A percentile compares a stretch with the other conserved stretches of the same genome.
These are phyloP conservation scores for Chorisops tibialis DNA, from an alignment of 2,888 invertebrate genomes.

Conservation along the genomic window DNA sequence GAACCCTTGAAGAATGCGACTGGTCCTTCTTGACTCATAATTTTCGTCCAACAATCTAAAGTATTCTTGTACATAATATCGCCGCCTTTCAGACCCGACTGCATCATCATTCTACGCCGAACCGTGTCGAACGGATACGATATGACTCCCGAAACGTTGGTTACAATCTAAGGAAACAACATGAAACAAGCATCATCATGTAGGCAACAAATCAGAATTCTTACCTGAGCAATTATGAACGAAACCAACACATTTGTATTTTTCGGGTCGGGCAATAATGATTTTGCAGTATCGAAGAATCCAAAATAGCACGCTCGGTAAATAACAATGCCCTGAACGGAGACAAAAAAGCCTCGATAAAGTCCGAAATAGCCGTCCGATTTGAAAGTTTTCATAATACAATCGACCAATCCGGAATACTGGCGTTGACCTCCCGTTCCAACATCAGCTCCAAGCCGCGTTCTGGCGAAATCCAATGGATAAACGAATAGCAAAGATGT, in stretches of 20 bases:
- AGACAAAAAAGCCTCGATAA: slow-evolving; percentile 92
- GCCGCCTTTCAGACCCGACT: slow-evolving; percentile 79
- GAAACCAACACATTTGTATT: slow-evolving; percentile 87
- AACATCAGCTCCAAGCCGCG: slow-evolving; percentile 81
- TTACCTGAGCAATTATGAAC: slow-evolving; percentile 87
- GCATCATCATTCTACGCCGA: slow-evolving; percentile 99
- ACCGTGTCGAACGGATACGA: slow-evolving; percentile 97
- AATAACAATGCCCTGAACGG: slow-evolving; percentile 93
- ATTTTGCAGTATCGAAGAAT: slow-evolving; percentile 92
- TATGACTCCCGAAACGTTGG: slow-evolving; percentile 85
- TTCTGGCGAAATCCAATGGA: slow-evolving; percentile 92
- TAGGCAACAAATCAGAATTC: background rate
- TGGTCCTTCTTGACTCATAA: slow-evolving; percentile 76
- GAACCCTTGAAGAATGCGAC: slow-evolving; percentile 95
- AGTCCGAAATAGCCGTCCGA: slow-evolving; percentile 80
- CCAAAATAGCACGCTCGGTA: slow-evolving; percentile 96
- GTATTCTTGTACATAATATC: slow-evolving; percentile 89
- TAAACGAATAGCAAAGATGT: slow-evolving; percentile 92
- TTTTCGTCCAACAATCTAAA: slow-evolving; percentile 85
- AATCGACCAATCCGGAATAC: slow-evolving; percentile 86
- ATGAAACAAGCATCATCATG: background rate
- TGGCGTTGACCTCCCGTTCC: slow-evolving; percentile 77
- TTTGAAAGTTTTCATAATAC: slow-evolving; percentile 80
- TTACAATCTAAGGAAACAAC: slow-evolving; percentile 55
- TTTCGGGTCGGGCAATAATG: slow-evolving; percentile 89